Percentiles rank a stretch among this genome's conserved stretches.
Evolutionary conservation across 2,113 vertebrate species (phyloP).

Genomic region (Mola mola): DNA sequence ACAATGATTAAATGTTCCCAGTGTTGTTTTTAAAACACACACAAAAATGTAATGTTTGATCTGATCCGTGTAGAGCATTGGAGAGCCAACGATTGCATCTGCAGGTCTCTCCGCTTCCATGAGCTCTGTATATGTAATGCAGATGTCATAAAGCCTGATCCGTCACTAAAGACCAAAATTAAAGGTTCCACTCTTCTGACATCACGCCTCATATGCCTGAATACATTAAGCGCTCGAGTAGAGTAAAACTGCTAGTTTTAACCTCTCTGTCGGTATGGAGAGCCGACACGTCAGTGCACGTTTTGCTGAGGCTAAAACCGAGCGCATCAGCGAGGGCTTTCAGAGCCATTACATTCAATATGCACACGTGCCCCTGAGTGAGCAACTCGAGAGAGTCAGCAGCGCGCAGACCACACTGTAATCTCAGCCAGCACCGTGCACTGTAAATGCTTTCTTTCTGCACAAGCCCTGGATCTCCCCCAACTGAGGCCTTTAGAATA

Average conservation of each 20-base stretch:
- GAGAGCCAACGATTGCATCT: not conserved
- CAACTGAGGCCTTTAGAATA: conserved; percentile 15
- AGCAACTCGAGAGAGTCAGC: conserved; percentile 7
- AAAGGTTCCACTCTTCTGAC: conserved; percentile 20
- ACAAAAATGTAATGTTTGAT: too few relatives aligned
- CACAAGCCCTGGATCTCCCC: conserved; percentile 8
- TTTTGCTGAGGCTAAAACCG: conserved; percentile 16
- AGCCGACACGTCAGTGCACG: conserved; percentile 24
- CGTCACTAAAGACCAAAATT: conserved; percentile 31
- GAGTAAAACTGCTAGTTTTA: conserved; percentile 49
- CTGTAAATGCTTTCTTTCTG: conserved; percentile 7
- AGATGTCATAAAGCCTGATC: conserved; percentile 2
- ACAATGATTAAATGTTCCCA: not conserved
- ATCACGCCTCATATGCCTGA: conserved; percentile 20
- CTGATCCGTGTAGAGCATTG: too few relatives aligned
- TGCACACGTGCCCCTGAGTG: not conserved
- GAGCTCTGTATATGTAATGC: not conserved
- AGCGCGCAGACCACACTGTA: conserved; percentile 10
- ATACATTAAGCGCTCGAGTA: not conserved
- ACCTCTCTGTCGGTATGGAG: conserved; percentile 20
- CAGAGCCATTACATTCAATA: conserved; percentile 6
- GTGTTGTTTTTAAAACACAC: too few relatives aligned
- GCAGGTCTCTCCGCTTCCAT: not conserved
- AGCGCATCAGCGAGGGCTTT: conserved; percentile 12
- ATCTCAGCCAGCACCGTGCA: conserved; percentile 18